A percentile compares a stretch with the other conserved stretches of the same genome.
These are phyloP conservation scores for Silurus lanzhouensis DNA, from an alignment of 2,797 vertebrate genomes.

Conservation along the genomic window DNA sequence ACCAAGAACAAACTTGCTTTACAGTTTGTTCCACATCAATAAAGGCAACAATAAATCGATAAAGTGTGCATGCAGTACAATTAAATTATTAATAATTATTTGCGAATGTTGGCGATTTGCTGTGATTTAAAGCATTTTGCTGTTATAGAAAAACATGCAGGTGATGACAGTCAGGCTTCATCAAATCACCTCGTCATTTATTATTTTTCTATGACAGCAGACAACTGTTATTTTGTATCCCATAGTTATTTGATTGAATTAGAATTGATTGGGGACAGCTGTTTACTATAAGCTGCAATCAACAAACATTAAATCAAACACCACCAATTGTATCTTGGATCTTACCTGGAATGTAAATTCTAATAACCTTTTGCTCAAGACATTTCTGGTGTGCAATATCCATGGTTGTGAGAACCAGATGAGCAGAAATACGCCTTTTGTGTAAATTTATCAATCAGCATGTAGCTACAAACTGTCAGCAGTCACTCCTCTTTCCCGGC, in stretches of 20 bases:
- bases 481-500: constrained; percentile 28
- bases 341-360: not conserved
- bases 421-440: not conserved
- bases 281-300: constrained; percentile 15
- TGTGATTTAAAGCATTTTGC: not conserved
- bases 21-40: not conserved
- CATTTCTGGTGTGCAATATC: not conserved
- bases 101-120: not conserved
- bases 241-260: constrained; percentile 7
- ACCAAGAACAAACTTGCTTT: not conserved
- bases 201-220: not conserved
- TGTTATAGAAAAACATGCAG: not conserved
- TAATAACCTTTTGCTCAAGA: not conserved
- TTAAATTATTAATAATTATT: not conserved
- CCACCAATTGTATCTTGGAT: not conserved
- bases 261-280: constrained; percentile 3
- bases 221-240: not conserved
- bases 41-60: not conserved
- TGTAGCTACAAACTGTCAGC: not conserved
- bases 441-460: not conserved
- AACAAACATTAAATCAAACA: constrained; percentile 21
- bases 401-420: not conserved
- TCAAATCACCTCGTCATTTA: not conserved
- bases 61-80: not conserved
- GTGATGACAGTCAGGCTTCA: not conserved